Conservation (phyloP, 2,113 vertebrate genomes). For the Narcine bancroftii region DNA sequence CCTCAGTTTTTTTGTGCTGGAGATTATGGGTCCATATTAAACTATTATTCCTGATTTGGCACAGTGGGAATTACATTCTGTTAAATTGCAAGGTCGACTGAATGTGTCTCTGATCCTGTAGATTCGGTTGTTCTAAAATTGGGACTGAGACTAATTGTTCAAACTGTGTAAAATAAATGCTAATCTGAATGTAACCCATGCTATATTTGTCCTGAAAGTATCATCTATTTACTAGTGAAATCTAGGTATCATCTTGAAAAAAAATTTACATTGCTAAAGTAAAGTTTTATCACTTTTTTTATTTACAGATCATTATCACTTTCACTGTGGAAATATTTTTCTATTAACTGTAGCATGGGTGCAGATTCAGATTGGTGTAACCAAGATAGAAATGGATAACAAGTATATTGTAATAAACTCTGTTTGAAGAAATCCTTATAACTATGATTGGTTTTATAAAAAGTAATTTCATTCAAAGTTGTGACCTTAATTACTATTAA, state of each 20-base stretch:
- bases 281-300: background rate
- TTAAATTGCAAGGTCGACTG: background rate
- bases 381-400: background rate
- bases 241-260: background rate
- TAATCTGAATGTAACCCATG: background rate
- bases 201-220: background rate
- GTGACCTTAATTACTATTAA: background rate
- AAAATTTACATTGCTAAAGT: background rate
- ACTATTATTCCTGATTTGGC: background rate
- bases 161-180: background rate
- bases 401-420: background rate
- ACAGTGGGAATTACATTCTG: background rate
- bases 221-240: background rate
- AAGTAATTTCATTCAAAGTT: background rate
- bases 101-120: background rate
- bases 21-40: background rate
- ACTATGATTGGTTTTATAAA: background rate
- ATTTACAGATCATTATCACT: background rate
- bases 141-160: background rate
- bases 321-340: background rate
- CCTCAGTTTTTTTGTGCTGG: background rate
- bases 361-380: background rate
- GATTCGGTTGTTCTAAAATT: background rate
- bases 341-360: background rate
- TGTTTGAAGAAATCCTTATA: background rate